Evolutionary conservation across 2,113 vertebrate species (phyloP), one percentile per base, ranked within the genome.

Genomic region (Xiphorhynchus elegans): DNA sequence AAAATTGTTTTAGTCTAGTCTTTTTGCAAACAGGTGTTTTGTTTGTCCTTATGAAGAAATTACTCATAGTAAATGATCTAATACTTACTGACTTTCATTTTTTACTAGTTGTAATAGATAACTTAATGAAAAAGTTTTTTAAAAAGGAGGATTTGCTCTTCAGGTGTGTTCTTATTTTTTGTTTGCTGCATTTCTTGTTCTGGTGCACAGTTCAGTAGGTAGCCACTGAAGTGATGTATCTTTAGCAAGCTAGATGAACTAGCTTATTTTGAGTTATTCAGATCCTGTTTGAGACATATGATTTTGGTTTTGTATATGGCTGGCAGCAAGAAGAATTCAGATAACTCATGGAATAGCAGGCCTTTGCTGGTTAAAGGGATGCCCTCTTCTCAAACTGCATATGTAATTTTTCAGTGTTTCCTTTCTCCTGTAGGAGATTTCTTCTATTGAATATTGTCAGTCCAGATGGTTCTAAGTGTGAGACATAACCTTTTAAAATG

Each of bases 401-500:
- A 11, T 6, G 1, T 46, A 9, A 24, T 55, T 83, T 75, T 46
- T 28, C 23, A n/a, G 7, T 35, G 15, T 85, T 88, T n/a, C 28
- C 42, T 62, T 82, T 70, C 64, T 93, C 26, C 26, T 1, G 0
- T 19, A 29, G 13, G 47, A 59, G 33, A 37, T 55, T 76, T 76
- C 68, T 80, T 14, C 18, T 55, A 1, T 31, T 2, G 5, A 25
- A 46, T 37, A 6, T 40, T 68, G 39, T 15, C 23, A 56, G 68
- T 67, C 31, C 44, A 52, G 25, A 42, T 47, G 35, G 44, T 52
- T 81, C 35, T 26, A 69, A 66, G 19, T 13, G 6, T 15, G 53
- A 87, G 21, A 82, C 7, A 35, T 21, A 69, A 9, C 17, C 56
- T 72, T 40, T 67, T 39, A 64, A 80, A 29, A 1, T 0, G 0